Base-by-base conservation (phyloP, 1,140 invertebrate genomes). In the Macrobrachium nipponense region DNA sequence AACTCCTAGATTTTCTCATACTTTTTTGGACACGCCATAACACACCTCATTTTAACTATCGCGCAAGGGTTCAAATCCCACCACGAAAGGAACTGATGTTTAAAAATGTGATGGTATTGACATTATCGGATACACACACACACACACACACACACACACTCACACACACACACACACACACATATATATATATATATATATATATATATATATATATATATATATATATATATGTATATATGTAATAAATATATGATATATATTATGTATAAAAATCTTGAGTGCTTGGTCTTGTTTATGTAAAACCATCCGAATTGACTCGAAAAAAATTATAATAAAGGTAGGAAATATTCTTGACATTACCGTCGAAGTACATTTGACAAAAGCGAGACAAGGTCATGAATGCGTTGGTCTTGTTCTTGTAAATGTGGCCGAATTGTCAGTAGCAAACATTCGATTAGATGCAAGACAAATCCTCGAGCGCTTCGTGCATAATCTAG, bases 121-220 rank as follows among this genome's bases (percentile, higher is more conserved):
- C 7, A n/a, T 23, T 20, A 66, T 23, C 64, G 15, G 15, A 76
- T 58, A 43, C 44, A 76, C 44, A 76, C 44, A 43, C 44, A 44
- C 44, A 76, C 44, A 51, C 44, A 76, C 18, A 76, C 18, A 51
- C 44, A 51, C 44, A 76, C 44, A 44, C 44, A 44, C 10, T 10
- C 10, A 44, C 14, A 44, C n/a, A 51, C n/a, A 44, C 20, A 43
- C n/a, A 43, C 61, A 59, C 61, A 59, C 58, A 78, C 5, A 78
- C 17, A 4, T 78, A 59, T 60, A 78, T 78, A 78, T 78, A 59
- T 78, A 78, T 78, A 59, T 59, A 76, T 76, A 76, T 76, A 76
- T 76, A 44, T 76, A 76, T 76, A 44, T 12, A 76, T 44, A 76
- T 44, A 51, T 44, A 76, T 15, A 44, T 76, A 44, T 44, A 76